Base-by-base conservation (phyloP, 2,113 vertebrate genomes). In the Pycnonotus jocosus region DNA sequence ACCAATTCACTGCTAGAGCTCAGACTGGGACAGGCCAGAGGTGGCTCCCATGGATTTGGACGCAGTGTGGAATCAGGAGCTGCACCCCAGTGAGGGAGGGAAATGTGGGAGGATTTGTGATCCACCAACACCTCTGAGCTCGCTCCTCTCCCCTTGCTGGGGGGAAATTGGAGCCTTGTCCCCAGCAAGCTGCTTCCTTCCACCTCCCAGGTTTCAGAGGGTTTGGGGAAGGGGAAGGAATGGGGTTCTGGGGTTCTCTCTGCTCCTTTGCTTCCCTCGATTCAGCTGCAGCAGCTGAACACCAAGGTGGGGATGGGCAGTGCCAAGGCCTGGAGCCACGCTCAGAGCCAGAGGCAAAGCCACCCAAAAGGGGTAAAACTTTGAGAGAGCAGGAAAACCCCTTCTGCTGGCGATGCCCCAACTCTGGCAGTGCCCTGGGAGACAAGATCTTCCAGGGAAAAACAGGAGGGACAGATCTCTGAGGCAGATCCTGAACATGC, bases 221-320 rank as follows among this genome's bases (percentile, higher is more conserved):
- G 11, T 5, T 35, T n/a, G 0, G 7, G 58, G 73, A 42, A 16
- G 23, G 18, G 3, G 7, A 40, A 30, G 27, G 21, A 38, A 6
- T 1, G 4, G 30, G 31, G 11, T 35, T 19, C 33, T 3, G 70
- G 38, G 24, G 2, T 2, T 72, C 30, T 44, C 44, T 24, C 72
- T 70, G 62, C 68, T 50, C 13, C 2, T 69, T 31, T 31, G 10
- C 27, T 35, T 22, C 24, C 28, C 42, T 30, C 1, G 0, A 0
- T 44, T 42, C 86, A 74, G 53, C 70, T 65, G 50, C 79, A 48
- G 73, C 44, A 31, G 5, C 56, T 0, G 0, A 47, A 10, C 66
- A 31, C 14, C 2, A 3, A 31, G 44, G 11, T 1, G 6, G 50
- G 53, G 3, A 60, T 1, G 2, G 48, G 66, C 56, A 62, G 48